Evolutionary conservation across 2,113 vertebrate genomes (phyloP).

Genomic region (Lucifuga dentata): DNA sequence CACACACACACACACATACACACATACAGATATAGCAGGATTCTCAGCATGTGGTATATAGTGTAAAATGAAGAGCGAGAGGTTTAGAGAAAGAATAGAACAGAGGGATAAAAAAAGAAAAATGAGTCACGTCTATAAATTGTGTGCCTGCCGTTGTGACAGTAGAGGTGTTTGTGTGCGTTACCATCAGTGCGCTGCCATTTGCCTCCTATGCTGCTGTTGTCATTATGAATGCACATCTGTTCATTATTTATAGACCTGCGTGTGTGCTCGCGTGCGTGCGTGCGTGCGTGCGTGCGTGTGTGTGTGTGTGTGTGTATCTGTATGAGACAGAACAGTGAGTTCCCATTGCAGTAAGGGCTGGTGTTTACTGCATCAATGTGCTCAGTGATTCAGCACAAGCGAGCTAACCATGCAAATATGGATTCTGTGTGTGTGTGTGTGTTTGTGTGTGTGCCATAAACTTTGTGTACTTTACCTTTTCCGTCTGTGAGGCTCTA

Average conservation of each 20-base stretch:
- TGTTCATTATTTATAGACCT: conserved; percentile 69
- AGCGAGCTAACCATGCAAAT: conserved; percentile 58
- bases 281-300: neutral
- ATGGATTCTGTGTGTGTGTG: conserved; percentile 33
- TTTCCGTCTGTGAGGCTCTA: conserved; percentile 77
- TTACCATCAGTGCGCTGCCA: conserved; percentile 6
- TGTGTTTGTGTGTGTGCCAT: conserved; percentile 7
- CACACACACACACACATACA: conserved; percentile 9
- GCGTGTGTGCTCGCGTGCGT: neutral
- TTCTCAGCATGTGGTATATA: conserved; percentile 5
- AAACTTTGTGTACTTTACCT: conserved; percentile 67
- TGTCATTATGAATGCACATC: conserved; percentile 55
- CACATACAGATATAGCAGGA: conserved; percentile 1
- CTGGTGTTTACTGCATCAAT: conserved; percentile 57
- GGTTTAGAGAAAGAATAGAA: conserved; percentile 2
- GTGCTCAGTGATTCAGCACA: conserved; percentile 72
- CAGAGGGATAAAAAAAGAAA: conserved; percentile 34
- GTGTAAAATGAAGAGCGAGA: conserved; percentile 10
- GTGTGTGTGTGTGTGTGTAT: neutral
- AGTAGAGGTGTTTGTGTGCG: neutral
- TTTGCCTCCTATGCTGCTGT: conserved; percentile 36
- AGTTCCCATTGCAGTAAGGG: conserved; percentile 52
- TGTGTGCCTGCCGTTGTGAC: neutral
- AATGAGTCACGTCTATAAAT: neutral
- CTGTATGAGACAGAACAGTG: conserved; percentile 6